These are phyloP conservation scores for Acipenser ruthenus DNA, from an alignment of 2,797 vertebrate genomes.

Conservation along the genomic window DNA sequence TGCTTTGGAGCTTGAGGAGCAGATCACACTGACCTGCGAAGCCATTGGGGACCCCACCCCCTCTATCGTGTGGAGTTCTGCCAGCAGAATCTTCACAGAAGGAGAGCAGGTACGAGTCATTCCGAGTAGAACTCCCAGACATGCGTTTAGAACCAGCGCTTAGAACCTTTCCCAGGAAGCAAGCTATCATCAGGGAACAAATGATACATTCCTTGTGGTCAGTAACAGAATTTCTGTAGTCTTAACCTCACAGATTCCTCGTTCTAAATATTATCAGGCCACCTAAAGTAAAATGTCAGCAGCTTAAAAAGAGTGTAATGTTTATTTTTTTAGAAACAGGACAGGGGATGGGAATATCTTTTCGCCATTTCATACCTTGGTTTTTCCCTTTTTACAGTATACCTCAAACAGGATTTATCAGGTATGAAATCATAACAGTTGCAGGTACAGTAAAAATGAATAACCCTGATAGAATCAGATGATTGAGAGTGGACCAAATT, in stretches of 20 bases:
- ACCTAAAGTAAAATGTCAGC: too few species aligned
- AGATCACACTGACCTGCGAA: constrained; percentile 90
- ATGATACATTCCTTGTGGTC: too few species aligned
- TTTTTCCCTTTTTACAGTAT: constrained; percentile 62
- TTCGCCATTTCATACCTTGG: constrained; percentile 53
- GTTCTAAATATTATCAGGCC: too few species aligned
- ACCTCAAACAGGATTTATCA: constrained; percentile 76
- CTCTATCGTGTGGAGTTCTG: constrained; percentile 86
- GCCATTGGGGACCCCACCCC: constrained; percentile 93
- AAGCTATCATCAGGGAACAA: too few species aligned
- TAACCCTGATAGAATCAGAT: constrained; percentile 43
- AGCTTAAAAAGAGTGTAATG: too few species aligned
- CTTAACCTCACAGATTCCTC: too few species aligned
- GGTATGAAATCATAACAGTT: constrained; percentile 62
- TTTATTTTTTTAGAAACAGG: constrained; percentile 10
- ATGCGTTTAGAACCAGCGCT: too few species aligned
- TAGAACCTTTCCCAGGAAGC: too few species aligned
- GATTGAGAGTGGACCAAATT: constrained; percentile 28
- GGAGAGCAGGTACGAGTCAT: constrained; percentile 82
- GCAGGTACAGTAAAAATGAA: constrained; percentile 46
- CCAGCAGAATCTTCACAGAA: constrained; percentile 73
- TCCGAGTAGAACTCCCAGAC: constrained; percentile 10
- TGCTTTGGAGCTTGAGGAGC: constrained; percentile 84
- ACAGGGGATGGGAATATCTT: constrained; percentile 15
- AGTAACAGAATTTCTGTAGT: too few species aligned